Evolutionary conservation across 2,888 invertebrate genomes (phyloP).

Genomic region (Caenorhabditis sinica): DNA sequence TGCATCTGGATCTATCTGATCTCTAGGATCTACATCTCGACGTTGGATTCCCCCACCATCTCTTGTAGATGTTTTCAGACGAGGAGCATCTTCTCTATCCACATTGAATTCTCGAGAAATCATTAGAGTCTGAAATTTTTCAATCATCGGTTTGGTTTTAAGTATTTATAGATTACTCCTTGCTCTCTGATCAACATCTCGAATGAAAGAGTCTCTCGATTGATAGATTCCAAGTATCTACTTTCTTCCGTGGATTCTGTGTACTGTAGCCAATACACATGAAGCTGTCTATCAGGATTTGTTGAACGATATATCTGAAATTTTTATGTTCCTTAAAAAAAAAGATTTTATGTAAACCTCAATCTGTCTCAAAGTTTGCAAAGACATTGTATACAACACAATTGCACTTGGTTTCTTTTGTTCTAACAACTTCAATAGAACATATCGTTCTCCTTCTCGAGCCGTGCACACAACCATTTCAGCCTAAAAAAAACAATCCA

Average conservation of each 20-base stretch:
- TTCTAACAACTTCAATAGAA: conserved; percentile 84
- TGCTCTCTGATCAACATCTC: conserved; percentile 94
- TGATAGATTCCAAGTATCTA: conserved; percentile 86
- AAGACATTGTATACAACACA: conserved; percentile 93
- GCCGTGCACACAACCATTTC: conserved; percentile 65
- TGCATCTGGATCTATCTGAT: conserved; percentile 39
- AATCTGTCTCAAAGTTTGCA: conserved; percentile 92
- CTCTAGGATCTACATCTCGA: conserved; percentile 47
- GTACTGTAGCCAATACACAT: conserved; percentile 94
- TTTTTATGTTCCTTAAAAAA: background rate
- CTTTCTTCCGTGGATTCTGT: conserved; percentile 97
- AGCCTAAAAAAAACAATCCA: conserved; percentile 30
- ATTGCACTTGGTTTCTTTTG: conserved; percentile 89
- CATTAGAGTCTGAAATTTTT: conserved; percentile 74
- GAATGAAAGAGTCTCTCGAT: conserved; percentile 95
- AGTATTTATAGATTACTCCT: conserved; percentile 87
- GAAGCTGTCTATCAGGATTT: conserved; percentile 82
- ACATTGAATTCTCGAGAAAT: conserved; percentile 80
- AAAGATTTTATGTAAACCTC: conserved; percentile 86
- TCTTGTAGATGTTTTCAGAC: conserved; percentile 69
- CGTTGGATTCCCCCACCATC: conserved; percentile 86
- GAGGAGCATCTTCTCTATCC: conserved; percentile 77
- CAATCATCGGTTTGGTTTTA: background rate
- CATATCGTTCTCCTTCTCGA: conserved; percentile 85
- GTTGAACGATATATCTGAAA: conserved; percentile 87